These are phyloP conservation scores for Cromileptes altivelis DNA, from an alignment of 2,113 vertebrate genomes.

Conservation along the genomic window DNA sequence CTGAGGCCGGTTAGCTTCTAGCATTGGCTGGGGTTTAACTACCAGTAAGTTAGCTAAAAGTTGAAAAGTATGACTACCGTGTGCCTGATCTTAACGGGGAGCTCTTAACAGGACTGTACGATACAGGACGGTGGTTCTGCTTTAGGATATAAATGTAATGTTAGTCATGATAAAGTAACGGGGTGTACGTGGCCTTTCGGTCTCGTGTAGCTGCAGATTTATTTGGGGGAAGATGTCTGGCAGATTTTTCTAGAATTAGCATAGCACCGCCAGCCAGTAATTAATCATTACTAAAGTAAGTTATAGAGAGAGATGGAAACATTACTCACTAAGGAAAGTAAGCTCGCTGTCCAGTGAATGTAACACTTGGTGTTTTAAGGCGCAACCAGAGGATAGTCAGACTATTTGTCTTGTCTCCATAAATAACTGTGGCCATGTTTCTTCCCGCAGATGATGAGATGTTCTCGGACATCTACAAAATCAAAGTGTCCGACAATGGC, in stretches of 20 bases:
- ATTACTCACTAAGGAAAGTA: no score
- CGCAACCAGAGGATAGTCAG: no score
- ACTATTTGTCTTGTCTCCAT: not conserved
- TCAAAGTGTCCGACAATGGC: conserved; percentile 83
- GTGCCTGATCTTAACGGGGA: no score
- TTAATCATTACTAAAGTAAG: no score
- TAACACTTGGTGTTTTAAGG: no score
- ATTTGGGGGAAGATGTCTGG: not conserved
- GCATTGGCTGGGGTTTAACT: no score
- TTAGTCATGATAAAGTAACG: not conserved
- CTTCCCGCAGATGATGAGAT: conserved; percentile 90
- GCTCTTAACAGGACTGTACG: no score
- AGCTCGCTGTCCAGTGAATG: no score
- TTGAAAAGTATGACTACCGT: not conserved
- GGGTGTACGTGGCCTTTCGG: conserved; percentile 28
- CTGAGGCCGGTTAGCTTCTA: not conserved
- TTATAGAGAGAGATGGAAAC: no score
- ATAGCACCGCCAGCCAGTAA: no score
- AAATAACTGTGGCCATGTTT: not conserved
- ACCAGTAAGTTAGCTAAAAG: not conserved
- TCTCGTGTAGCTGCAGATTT: not conserved
- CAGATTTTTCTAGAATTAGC: no score
- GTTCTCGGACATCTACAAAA: conserved; percentile 92
- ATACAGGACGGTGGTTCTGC: not conserved
- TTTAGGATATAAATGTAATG: not conserved